These are phyloP conservation scores for Spisula solida DNA, from an alignment of 2,888 invertebrate species.

Conservation along the genomic window DNA sequence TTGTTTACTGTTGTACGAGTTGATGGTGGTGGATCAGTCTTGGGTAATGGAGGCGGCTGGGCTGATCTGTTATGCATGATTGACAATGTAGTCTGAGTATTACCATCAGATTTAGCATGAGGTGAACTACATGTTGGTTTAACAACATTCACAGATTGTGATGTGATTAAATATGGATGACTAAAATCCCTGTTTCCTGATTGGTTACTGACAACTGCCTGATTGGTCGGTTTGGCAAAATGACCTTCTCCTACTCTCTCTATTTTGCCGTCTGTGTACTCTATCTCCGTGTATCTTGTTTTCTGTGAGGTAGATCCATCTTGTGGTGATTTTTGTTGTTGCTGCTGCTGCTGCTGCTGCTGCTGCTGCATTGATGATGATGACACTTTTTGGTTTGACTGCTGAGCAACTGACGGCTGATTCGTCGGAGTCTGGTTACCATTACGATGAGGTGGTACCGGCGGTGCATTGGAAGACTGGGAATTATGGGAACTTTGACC, in stretches of 20 bases:
- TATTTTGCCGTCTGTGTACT: slow-evolving; percentile 75
- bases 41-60: slow-evolving; percentile 75
- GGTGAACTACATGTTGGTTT: slow-evolving; percentile 81
- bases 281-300: slow-evolving; percentile 76
- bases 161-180: slow-evolving; percentile 70
- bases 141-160: slow-evolving; percentile 82
- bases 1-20: slow-evolving; percentile 70
- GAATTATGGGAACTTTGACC: slow-evolving; percentile 51
- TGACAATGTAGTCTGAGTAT: slow-evolving; percentile 81
- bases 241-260: slow-evolving; percentile 77
- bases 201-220: slow-evolving; percentile 58
- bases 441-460: slow-evolving; percentile 71
- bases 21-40: slow-evolving; percentile 75
- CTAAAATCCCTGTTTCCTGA: slow-evolving; percentile 61
- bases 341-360: background rate
- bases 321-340: slow-evolving; percentile 43
- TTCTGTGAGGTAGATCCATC: slow-evolving; percentile 68
- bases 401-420: background rate
- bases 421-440: slow-evolving; percentile 52
- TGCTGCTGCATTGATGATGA: slow-evolving; percentile 46
- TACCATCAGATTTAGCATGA: slow-evolving; percentile 75
- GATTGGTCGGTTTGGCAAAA: slow-evolving; percentile 71
- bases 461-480: slow-evolving; percentile 60
- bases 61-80: slow-evolving; percentile 79
- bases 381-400: slow-evolving; percentile 43